phyloP scores from a whole-genome alignment of 1,140 invertebrate genomes.

The Diorhabda sublineata region DNA sequence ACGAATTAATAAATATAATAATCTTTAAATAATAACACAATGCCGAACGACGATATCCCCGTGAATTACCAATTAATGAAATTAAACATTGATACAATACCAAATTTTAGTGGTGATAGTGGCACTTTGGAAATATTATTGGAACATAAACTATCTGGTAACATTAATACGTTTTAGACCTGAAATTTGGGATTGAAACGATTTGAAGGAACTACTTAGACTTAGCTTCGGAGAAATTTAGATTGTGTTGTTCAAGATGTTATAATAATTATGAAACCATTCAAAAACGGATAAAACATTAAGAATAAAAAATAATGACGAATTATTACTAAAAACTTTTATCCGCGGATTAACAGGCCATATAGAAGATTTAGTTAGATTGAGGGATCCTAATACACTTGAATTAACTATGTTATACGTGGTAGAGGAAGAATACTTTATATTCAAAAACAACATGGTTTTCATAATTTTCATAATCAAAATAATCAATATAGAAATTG shows the following conservation, averaged over 20 bases:
- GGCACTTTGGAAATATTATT: too few relatives aligned
- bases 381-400: slow-evolving; percentile 15
- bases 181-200: slow-evolving; percentile 15
- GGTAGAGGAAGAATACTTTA: slow-evolving; percentile 1
- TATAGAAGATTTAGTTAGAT: slow-evolving; percentile 17
- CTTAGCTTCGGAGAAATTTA: slow-evolving; percentile 19
- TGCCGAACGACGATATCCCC: too few relatives aligned
- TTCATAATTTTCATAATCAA: too few relatives aligned
- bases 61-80: too few relatives aligned
- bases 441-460: neutral
- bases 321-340: slow-evolving; percentile 18
- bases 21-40: too few relatives aligned
- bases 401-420: slow-evolving; percentile 12
- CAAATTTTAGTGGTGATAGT: too few relatives aligned
- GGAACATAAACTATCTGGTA: too few relatives aligned
- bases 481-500: too few relatives aligned
- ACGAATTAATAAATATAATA: too few relatives aligned
- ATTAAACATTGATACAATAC: too few relatives aligned
- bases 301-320: slow-evolving; percentile 14
- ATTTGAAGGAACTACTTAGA: slow-evolving; percentile 11
- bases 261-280: slow-evolving; percentile 12
- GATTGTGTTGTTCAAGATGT: slow-evolving; percentile 16
- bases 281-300: slow-evolving; percentile 15
- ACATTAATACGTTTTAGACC: neutral
- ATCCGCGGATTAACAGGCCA: slow-evolving; percentile 15